Conservation (phyloP, 2,888 invertebrate species). For the Perizoma affinitatum region DNA sequence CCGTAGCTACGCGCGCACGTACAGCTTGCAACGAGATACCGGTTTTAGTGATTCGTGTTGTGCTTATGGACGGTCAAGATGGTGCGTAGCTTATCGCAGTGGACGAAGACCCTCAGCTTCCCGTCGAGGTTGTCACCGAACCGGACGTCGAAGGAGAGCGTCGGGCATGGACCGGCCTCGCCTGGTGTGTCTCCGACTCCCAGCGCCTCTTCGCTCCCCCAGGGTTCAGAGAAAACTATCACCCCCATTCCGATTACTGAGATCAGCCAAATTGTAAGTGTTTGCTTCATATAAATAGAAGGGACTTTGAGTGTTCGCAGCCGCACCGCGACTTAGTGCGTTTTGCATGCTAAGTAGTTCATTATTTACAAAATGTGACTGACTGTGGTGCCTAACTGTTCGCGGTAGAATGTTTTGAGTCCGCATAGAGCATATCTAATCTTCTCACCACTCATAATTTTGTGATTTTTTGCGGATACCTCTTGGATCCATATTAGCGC, state of each 20-base stretch:
- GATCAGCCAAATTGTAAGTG: conserved; percentile 88
- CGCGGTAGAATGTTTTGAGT: too few species aligned
- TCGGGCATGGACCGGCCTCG: conserved; percentile 82
- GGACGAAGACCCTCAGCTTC: conserved; percentile 96
- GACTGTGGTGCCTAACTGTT: conserved; percentile 42
- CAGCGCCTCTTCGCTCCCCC: conserved; percentile 82
- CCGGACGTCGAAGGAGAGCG: conserved; percentile 89
- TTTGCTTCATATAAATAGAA: conserved; percentile 34
- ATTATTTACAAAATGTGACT: conserved; percentile 54
- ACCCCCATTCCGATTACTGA: conserved; percentile 86
- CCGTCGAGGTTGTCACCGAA: conserved; percentile 93
- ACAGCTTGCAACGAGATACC: conserved; percentile 49
- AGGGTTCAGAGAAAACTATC: conserved; percentile 82
- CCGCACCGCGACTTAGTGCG: conserved; percentile 43
- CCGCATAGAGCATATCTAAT: conserved; percentile 44
- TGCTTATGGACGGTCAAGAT: conserved; percentile 84
- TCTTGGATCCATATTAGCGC: conserved; percentile 14
- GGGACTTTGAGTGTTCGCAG: conserved; percentile 36
- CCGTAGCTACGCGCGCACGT: conserved; percentile 63
- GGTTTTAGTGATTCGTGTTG: conserved; percentile 76
- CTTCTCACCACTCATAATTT: conserved; percentile 38
- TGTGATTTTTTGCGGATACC: conserved; percentile 25
- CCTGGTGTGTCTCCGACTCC: conserved; percentile 86
- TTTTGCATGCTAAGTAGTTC: conserved; percentile 57
- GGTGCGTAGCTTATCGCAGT: conserved; percentile 95